Percentiles rank a stretch among this genome's conserved stretches.
phyloP scores from a whole-genome alignment of 2,797 vertebrate species.

The Kryptopterus vitreolus region DNA sequence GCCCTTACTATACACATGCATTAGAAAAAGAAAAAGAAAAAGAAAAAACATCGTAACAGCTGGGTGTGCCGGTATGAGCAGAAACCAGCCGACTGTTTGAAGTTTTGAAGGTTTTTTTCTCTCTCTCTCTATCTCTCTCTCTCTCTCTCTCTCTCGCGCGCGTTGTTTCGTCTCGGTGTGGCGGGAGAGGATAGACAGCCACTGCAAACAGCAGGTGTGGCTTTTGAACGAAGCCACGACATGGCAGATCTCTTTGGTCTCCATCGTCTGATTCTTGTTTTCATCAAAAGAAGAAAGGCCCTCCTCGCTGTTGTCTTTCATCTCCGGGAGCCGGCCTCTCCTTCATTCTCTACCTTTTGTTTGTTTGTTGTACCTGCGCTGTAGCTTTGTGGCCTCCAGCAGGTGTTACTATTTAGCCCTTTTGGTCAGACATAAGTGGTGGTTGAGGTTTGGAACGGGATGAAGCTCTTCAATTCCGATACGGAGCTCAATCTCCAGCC shows the following conservation, averaged over 20 bases:
- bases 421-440: constrained; percentile 50
- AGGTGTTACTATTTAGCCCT: constrained; percentile 63
- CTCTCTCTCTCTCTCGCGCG: constrained; percentile 39
- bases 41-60: constrained; percentile 49
- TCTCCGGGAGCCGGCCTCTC: constrained; percentile 68
- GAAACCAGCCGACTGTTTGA: constrained; percentile 68
- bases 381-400: constrained; percentile 61
- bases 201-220: constrained; percentile 83
- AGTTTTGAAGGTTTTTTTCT: constrained; percentile 61
- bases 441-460: constrained; percentile 40
- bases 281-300: constrained; percentile 76
- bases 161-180: constrained; percentile 74
- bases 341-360: constrained; percentile 60
- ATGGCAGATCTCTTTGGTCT: constrained; percentile 69
- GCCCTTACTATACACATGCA: constrained; percentile 47
- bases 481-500: constrained; percentile 8
- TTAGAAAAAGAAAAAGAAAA: no score
- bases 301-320: constrained; percentile 73
- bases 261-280: constrained; percentile 79
- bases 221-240: constrained; percentile 75
- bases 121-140: no score
- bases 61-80: constrained; percentile 64
- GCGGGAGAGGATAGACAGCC: constrained; percentile 67
- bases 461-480: constrained; percentile 40
- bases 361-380: constrained; percentile 61